Evolutionary conservation across 2,888 invertebrate genomes (phyloP), one percentile per base, ranked within the genome.

Genomic region (Macrosiphum euphorbiae): DNA sequence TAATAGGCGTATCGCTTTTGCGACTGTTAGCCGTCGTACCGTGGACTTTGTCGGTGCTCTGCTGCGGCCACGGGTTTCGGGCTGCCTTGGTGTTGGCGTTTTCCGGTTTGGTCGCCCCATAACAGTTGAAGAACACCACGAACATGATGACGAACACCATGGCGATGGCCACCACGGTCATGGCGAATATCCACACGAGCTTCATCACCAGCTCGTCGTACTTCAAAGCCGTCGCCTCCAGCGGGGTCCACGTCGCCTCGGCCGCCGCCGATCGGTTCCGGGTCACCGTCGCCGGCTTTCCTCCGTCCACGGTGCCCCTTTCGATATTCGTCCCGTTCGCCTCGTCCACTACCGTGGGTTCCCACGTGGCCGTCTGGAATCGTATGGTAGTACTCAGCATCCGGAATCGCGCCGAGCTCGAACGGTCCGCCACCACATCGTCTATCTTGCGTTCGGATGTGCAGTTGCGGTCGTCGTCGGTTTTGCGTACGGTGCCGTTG

Each of bases 51-150:
- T 78, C 35, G 13, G 50, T n/a, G 11, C n/a, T 35, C 67, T n/a
- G 67, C 16, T 78, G 35, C 67, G 67, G 67, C 67, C 67, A 78
- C 16, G 35, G 35, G 67, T 78, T 78, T 78, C 67, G 67, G 20
- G 35, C 24, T 3, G 24, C 52, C 7, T 4, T 1, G 35, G n/a
- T n/a, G 44, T 16, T n/a, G 3, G 47, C 2, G n/a, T 44, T 11
- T 5, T 26, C 41, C 41, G 41, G 16, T 52, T 78, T 88, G 50
- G 87, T 24, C 88, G 35, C 41, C 1, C 92, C 52, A 41, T 92
- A 92, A 85, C 85, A 90, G 7, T 93, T 93, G 90, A 93, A 61
- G 24, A 93, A 93, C 85, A 93, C 85, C 1, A 93, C 89, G 58
- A 90, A 90, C 90, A 90, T 86, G 35, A 90, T 86, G 26, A 90